Conservation (phyloP, 2,888 invertebrate genomes). For the Catocala fraxini region DNA sequence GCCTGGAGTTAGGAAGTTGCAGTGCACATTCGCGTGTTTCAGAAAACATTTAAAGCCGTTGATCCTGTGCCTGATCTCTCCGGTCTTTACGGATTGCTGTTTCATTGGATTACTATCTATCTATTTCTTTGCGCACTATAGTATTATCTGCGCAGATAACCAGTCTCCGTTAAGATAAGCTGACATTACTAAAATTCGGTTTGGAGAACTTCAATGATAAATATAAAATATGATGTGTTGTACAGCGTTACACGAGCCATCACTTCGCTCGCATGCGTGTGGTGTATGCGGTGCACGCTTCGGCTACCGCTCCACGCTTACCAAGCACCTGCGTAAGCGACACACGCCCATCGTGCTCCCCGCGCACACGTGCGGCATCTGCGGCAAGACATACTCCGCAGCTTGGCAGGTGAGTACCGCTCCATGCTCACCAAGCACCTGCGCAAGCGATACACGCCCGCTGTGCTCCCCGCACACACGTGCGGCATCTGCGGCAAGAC, state of each 20-base stretch:
- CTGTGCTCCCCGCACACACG: slow-evolving; percentile 52
- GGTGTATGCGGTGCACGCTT: slow-evolving; percentile 67
- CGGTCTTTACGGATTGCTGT: no score
- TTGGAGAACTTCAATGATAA: no score
- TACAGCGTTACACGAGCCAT: slow-evolving; percentile 71
- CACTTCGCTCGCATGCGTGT: slow-evolving; percentile 69
- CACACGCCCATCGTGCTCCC: slow-evolving; percentile 61
- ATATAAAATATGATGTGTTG: background rate
- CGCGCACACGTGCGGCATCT: slow-evolving; percentile 62
- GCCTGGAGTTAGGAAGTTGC: no score
- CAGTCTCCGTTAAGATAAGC: no score
- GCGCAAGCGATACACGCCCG: slow-evolving; percentile 59
- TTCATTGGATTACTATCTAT: no score
- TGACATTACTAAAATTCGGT: no score
- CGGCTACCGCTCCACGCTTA: slow-evolving; percentile 78
- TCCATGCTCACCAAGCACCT: slow-evolving; percentile 79
- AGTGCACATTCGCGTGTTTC: no score
- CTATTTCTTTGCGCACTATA: no score
- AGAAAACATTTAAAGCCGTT: no score
- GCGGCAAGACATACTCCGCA: slow-evolving; percentile 60
- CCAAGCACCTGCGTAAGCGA: slow-evolving; percentile 65
- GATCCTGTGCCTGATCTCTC: no score
- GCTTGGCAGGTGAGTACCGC: slow-evolving; percentile 76
- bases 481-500: slow-evolving; percentile 62
- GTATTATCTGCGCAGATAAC: no score